phyloP scores from a whole-genome alignment of 1,140 invertebrate species.

The Macrobrachium nipponense region DNA sequence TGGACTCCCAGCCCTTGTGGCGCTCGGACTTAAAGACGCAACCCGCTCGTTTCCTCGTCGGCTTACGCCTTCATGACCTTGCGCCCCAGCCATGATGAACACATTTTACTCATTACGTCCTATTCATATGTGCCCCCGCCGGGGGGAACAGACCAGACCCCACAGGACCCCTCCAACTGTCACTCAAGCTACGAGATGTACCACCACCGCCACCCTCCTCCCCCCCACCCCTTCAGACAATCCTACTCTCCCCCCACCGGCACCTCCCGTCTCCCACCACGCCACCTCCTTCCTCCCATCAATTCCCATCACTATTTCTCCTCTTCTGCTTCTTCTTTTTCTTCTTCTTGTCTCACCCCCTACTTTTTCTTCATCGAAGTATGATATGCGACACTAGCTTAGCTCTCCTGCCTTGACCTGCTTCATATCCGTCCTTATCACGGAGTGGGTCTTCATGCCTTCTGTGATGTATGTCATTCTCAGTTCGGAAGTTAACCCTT shows the following conservation, averaged over 20 bases:
- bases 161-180: slow-evolving; percentile 33
- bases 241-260: neutral
- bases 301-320: neutral
- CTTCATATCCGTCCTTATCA: no score
- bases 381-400: neutral
- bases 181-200: slow-evolving; percentile 43
- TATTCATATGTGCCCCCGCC: slow-evolving; percentile 53
- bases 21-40: neutral
- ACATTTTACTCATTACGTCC: slow-evolving; percentile 63
- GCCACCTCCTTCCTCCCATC: neutral
- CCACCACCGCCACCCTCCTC: neutral
- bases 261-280: neutral
- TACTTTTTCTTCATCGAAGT: neutral
- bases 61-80: slow-evolving; percentile 36
- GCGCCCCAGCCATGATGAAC: slow-evolving; percentile 50
- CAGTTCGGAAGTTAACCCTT: no score
- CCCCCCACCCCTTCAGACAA: neutral
- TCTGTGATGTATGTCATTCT: no score
- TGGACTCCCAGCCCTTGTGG: neutral
- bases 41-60: neutral
- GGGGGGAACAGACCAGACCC: neutral
- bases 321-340: neutral
- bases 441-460: no score
- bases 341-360: neutral
- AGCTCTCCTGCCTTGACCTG: no score